A percentile compares a stretch with the other conserved stretches of the same genome.
These are phyloP conservation scores for Micropoecilia bifurca DNA, from an alignment of 2,797 vertebrate genomes.

Conservation along the genomic window DNA sequence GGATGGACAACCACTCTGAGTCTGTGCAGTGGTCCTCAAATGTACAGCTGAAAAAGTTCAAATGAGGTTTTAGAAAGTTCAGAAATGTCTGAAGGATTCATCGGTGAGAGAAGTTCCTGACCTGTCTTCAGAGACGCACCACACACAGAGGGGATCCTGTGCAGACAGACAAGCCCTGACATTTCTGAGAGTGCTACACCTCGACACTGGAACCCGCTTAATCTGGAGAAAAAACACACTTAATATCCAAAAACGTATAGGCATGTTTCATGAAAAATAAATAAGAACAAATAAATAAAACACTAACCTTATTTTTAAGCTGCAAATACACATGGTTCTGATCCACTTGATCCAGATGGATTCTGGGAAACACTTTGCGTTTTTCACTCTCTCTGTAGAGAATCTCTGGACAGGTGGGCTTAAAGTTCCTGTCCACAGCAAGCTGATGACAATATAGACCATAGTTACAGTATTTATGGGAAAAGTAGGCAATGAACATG, in stretches of 20 bases:
- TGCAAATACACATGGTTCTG: slow-evolving; percentile 66
- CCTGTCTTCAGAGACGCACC: slow-evolving; percentile 65
- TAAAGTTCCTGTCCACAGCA: slow-evolving; percentile 62
- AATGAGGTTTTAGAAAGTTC: not conserved
- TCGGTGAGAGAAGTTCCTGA: slow-evolving; percentile 21
- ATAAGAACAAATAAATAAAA: not conserved
- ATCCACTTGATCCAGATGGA: slow-evolving; percentile 69
- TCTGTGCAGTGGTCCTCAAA: slow-evolving; percentile 62
- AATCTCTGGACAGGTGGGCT: slow-evolving; percentile 59
- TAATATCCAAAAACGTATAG: not conserved
- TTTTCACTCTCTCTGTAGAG: slow-evolving; percentile 67
- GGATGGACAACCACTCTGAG: slow-evolving; percentile 71
- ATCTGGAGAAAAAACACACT: slow-evolving; percentile 54
- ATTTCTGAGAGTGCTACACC: slow-evolving; percentile 50
- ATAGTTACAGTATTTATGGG: not conserved
- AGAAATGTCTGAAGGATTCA: not conserved
- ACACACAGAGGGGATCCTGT: slow-evolving; percentile 78
- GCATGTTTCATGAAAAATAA: not conserved
- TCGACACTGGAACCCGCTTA: slow-evolving; percentile 54
- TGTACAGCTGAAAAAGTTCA: slow-evolving; percentile 59
- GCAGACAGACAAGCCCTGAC: slow-evolving; percentile 68
- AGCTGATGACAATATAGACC: slow-evolving; percentile 55
- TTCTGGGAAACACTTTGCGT: slow-evolving; percentile 58
- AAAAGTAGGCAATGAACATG: no score
- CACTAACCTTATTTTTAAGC: slow-evolving; percentile 68